phyloP scores from a whole-genome alignment of 1,140 invertebrate species.

The Apis cerana region DNA sequence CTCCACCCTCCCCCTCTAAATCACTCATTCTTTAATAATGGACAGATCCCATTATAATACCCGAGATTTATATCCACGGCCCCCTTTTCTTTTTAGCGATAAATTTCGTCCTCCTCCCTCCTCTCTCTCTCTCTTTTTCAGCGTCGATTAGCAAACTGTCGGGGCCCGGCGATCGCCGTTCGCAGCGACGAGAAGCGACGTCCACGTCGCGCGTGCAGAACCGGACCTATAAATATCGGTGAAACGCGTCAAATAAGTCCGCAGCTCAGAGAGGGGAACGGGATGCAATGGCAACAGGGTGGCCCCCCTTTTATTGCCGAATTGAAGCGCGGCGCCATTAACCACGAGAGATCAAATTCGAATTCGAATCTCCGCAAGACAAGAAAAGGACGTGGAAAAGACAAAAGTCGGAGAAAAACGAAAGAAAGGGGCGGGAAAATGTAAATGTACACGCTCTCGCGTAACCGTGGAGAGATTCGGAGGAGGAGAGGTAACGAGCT shows the following conservation, averaged over 20 bases:
- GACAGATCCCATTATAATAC: slow-evolving; percentile 82
- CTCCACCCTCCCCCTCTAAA: slow-evolving; percentile 80
- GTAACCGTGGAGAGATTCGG: slow-evolving; percentile 33
- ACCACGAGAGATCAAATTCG: too few relatives aligned
- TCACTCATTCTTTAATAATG: slow-evolving; percentile 82
- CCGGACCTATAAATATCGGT: slow-evolving; percentile 81
- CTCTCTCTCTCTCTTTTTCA: not conserved
- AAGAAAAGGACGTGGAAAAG: too few relatives aligned
- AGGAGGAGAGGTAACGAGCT: slow-evolving; percentile 60
- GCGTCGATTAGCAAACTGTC: slow-evolving; percentile 71
- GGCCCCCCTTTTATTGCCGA: too few relatives aligned
- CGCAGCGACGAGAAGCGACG: slow-evolving; percentile 23
- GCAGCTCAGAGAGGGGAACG: slow-evolving; percentile 76
- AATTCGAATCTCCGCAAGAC: too few relatives aligned
- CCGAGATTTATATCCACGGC: slow-evolving; percentile 80
- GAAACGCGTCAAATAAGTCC: slow-evolving; percentile 80
- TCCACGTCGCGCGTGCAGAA: slow-evolving; percentile 68
- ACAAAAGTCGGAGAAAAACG: too few relatives aligned
- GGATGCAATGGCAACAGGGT: slow-evolving; percentile 74
- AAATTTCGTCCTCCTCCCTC: slow-evolving; percentile 73
- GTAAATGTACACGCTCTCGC: too few relatives aligned
- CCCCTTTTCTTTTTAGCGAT: slow-evolving; percentile 81
- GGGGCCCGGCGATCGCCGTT: not conserved
- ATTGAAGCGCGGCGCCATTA: too few relatives aligned
- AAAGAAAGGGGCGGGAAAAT: too few relatives aligned